phyloP scores from a whole-genome alignment of 2,113 vertebrate genomes.

The Microcebus murinus region DNA sequence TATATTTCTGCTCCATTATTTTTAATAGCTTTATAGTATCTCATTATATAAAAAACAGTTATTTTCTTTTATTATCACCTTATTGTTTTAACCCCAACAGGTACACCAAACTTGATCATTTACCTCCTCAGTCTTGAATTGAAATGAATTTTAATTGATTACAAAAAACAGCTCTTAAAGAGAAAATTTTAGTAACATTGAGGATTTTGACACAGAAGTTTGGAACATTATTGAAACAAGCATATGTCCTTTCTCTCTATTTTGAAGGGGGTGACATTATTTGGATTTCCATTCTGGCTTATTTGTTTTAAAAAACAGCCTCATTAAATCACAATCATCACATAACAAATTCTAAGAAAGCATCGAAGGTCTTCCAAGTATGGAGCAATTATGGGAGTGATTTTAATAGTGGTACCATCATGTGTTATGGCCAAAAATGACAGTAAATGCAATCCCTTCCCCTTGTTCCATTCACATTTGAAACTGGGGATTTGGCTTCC shows the following conservation, averaged over 20 bases:
- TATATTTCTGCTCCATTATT: neutral
- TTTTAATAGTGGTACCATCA: neutral
- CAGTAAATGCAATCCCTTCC: neutral
- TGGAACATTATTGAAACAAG: neutral
- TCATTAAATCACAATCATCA: neutral
- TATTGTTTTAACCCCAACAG: neutral
- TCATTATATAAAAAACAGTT: neutral
- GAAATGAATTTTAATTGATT: conserved; percentile 18
- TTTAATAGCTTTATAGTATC: neutral
- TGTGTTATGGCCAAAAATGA: neutral
- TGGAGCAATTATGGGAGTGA: neutral
- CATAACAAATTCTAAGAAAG: neutral
- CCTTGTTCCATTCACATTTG: neutral
- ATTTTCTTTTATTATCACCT: neutral
- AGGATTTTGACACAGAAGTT: neutral
- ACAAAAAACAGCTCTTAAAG: neutral
- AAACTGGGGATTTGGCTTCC: neutral
- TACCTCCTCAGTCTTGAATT: neutral
- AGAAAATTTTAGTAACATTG: neutral
- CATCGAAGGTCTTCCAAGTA: neutral
- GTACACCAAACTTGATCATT: neutral
- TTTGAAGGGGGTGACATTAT: neutral
- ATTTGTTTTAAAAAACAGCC: neutral
- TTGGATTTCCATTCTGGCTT: neutral
- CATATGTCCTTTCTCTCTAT: neutral